Percentiles rank a stretch among this genome's conserved stretches.
phyloP scores from a whole-genome alignment of 2,797 vertebrate genomes.

The Enteromius unitaeniatus region DNA sequence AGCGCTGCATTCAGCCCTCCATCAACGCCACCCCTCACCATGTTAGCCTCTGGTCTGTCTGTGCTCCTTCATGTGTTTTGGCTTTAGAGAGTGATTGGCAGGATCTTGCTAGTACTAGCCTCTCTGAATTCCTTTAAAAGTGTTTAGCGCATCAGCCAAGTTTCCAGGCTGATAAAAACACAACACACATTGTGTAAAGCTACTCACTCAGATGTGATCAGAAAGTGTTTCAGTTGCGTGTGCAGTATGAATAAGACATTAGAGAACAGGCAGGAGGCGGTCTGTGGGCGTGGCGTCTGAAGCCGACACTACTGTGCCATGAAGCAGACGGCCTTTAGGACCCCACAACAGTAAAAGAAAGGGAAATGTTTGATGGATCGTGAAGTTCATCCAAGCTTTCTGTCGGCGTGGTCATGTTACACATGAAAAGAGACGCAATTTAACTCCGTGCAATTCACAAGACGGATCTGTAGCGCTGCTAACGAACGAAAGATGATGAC shows the following conservation, averaged over 20 bases:
- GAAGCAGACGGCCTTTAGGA: slow-evolving; percentile 47
- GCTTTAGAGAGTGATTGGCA: too few relatives aligned
- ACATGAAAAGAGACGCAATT: background rate
- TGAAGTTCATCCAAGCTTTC: slow-evolving; percentile 53
- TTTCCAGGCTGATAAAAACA: background rate
- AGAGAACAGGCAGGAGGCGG: background rate
- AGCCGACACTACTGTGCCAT: background rate
- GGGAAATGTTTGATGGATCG: slow-evolving; percentile 47
- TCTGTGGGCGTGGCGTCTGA: background rate
- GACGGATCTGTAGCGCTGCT: background rate
- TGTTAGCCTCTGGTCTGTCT: background rate
- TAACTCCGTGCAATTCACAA: background rate
- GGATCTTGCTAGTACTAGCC: background rate
- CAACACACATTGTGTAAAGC: background rate
- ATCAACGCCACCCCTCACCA: background rate
- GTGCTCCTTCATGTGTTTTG: background rate
- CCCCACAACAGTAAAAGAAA: slow-evolving; percentile 9
- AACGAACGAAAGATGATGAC: slow-evolving; percentile 3
- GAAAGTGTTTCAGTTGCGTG: background rate
- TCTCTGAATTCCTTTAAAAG: background rate
- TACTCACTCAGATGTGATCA: background rate
- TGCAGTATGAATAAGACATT: slow-evolving; percentile 11
- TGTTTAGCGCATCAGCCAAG: background rate
- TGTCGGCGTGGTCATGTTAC: slow-evolving; percentile 3
- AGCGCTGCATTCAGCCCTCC: background rate